Conservation (phyloP, 2,888 invertebrate species). For the Netelia fuscicornis region DNA sequence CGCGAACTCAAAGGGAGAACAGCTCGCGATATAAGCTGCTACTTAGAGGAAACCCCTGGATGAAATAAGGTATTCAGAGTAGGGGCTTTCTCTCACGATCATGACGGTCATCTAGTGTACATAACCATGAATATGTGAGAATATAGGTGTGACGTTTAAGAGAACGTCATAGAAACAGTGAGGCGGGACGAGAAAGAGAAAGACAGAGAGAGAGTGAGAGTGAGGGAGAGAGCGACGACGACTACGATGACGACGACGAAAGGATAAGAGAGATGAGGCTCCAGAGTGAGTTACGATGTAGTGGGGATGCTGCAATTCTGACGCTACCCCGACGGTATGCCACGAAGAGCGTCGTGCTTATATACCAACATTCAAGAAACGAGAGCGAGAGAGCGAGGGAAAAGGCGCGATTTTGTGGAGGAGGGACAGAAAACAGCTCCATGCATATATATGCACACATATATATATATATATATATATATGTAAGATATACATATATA, state of each 20-base stretch:
- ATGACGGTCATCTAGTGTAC: background rate
- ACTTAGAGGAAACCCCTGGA: conserved; percentile 49
- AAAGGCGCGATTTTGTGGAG: conserved; percentile 14
- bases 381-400: background rate
- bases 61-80: conserved; percentile 51
- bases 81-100: conserved; percentile 24
- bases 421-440: conserved; percentile 22
- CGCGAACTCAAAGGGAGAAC: conserved; percentile 9
- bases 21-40: conserved; percentile 57
- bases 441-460: background rate
- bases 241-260: background rate
- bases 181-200: conserved; percentile 15
- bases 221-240: conserved; percentile 13
- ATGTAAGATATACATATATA: background rate
- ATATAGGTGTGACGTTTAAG: background rate
- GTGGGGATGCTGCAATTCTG: conserved; percentile 7
- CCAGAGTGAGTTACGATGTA: background rate
- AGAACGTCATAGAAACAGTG: background rate
- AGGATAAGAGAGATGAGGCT: conserved; percentile 5
- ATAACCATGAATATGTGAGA: background rate
- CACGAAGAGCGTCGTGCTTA: background rate
- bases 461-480: background rate
- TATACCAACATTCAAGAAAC: background rate
- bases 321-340: conserved; percentile 3
- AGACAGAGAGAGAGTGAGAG: conserved; percentile 37